phyloP scores from a whole-genome alignment of 2,888 invertebrate genomes.

The Hypercompe scribonia region DNA sequence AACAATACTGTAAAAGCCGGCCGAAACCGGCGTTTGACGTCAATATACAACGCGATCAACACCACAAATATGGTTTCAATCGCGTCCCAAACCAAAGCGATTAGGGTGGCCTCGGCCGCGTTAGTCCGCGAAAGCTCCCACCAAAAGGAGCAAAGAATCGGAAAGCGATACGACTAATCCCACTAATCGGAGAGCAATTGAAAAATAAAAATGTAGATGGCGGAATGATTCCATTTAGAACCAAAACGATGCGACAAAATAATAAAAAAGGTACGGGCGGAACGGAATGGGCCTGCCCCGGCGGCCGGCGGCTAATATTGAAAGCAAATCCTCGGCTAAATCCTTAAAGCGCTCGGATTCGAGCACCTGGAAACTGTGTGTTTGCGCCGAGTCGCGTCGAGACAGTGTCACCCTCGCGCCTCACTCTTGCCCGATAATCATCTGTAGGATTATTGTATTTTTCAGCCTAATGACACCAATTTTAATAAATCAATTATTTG shows the following conservation, averaged over 20 bases:
- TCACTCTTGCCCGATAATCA: constrained; percentile 74
- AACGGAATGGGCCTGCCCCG: constrained; percentile 78
- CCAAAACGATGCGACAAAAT: constrained; percentile 87
- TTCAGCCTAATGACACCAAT: constrained; percentile 79
- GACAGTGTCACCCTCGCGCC: constrained; percentile 55
- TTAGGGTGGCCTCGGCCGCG: constrained; percentile 63
- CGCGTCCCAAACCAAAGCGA: constrained; percentile 57
- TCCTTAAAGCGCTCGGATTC: constrained; percentile 85
- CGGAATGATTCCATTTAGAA: constrained; percentile 86
- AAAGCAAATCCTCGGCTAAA: constrained; percentile 87
- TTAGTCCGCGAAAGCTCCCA: constrained; percentile 78
- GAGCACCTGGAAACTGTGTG: constrained; percentile 85
- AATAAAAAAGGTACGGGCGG: constrained; percentile 83
- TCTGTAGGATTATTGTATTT: constrained; percentile 83
- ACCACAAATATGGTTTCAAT: constrained; percentile 47
- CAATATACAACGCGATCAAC: constrained; percentile 47
- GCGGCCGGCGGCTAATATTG: constrained; percentile 85
- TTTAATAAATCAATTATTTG: constrained; percentile 75
- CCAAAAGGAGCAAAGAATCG: constrained; percentile 84
- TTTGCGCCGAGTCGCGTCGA: constrained; percentile 64
- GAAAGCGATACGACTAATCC: constrained; percentile 86
- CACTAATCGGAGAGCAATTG: constrained; percentile 86
- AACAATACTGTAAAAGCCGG: constrained; percentile 54
- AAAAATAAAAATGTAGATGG: constrained; percentile 88
- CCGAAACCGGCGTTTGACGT: constrained; percentile 60